Conservation (phyloP, 2,113 vertebrate species). For the Clinocottus analis region DNA sequence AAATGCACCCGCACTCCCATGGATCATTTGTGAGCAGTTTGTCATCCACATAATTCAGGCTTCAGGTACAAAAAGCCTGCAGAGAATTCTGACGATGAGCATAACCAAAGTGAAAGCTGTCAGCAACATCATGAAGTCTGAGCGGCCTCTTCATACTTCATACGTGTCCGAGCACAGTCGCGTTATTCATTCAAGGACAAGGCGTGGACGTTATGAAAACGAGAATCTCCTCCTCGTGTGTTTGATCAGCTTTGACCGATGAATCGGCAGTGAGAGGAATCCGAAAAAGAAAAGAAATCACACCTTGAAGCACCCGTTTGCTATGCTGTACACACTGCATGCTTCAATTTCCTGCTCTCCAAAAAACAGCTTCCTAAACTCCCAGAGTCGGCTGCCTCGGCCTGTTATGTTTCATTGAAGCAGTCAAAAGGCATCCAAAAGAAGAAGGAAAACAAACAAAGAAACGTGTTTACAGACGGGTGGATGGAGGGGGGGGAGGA, state of each 20-base stretch:
- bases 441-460: conserved; percentile 54
- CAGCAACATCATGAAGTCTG: conserved; percentile 25
- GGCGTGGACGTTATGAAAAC: not conserved
- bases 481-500: too few species aligned
- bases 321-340: not conserved
- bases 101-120: conserved; percentile 28
- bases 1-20: conserved; percentile 56
- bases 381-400: conserved; percentile 12
- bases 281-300: conserved; percentile 29
- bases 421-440: conserved; percentile 14
- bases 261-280: conserved; percentile 32
- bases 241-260: conserved; percentile 32
- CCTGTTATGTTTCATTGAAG: conserved; percentile 32
- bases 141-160: conserved; percentile 16
- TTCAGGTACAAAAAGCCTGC: conserved; percentile 34
- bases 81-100: conserved; percentile 30
- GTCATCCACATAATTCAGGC: conserved; percentile 55
- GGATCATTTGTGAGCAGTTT: conserved; percentile 67
- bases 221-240: conserved; percentile 12
- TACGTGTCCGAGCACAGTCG: not conserved
- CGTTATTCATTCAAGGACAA: conserved; percentile 42
- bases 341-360: conserved; percentile 19
- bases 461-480: conserved; percentile 51
- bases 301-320: conserved; percentile 12
- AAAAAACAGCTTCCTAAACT: conserved; percentile 18